Evolutionary conservation across 2,797 vertebrate genomes (phyloP), one percentile per base, ranked within the genome.

Genomic region (Psittacula derbiana): DNA sequence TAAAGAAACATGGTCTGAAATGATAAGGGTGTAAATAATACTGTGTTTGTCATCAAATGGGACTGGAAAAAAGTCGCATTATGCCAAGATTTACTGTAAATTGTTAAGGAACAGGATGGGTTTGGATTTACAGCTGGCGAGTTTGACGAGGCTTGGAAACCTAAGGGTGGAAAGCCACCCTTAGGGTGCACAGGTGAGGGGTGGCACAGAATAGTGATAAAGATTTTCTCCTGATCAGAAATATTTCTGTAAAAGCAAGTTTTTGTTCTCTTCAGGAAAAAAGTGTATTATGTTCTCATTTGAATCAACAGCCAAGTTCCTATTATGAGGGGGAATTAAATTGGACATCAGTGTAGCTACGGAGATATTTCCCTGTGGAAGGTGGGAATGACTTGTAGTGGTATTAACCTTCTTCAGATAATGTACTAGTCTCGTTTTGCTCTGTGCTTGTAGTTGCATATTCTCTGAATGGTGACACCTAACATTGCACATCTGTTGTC

Each of bases 61-160:
- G 47, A 36, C 73, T 62, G 58, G 61, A 50, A 79, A 92, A 92
- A 93, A 28, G 80, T 86, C 65, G 73, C 0, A 0, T 58, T 72
- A 53, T 84, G 36, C 70, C 87, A 75, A 84, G 44, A 47, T 58
- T 90, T 94, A 75, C 73, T 81, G 82, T 66, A 79, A 95, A 92
- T 43, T 44, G 7, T 38, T 44, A 40, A 21, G 33, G 28, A 86
- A 43, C 6, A 53, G 43, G 25, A 75, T 61, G 16, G n/a, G 8
- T n/a, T 86, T 88, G 75, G 57, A 57, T 74, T 80, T 71, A 33
- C 30, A 65, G 24, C 5, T 74, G 12, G 17, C 27, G 80, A 87
- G 33, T 25, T 86, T 1, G 0, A 21, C 18, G 31, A 49, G 16
- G 2, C 17, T 80, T 83, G 58, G 23, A 79, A 78, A 88, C 71